Conservation (phyloP, 2,888 invertebrate genomes). For the Xanthostigma xanthostigma region DNA sequence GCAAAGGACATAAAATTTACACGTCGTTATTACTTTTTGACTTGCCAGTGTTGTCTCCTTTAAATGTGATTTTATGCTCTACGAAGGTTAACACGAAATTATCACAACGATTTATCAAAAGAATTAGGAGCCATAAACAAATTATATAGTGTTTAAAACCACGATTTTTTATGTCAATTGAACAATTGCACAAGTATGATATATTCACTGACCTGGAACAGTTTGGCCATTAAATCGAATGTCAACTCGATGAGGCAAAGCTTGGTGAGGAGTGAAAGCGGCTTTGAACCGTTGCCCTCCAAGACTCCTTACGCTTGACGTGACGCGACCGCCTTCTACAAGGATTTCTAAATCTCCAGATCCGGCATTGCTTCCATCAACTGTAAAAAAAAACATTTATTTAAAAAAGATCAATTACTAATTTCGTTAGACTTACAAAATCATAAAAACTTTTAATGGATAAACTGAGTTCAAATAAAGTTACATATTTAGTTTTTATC, state of each 20-base stretch:
- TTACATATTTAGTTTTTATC: not conserved
- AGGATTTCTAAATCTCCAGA: slow-evolving; percentile 92
- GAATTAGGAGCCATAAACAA: too few relatives aligned
- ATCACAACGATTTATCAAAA: too few relatives aligned
- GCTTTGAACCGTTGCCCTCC: slow-evolving; percentile 83
- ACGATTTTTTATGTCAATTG: too few relatives aligned
- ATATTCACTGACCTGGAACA: slow-evolving; percentile 60
- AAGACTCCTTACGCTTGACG: slow-evolving; percentile 81
- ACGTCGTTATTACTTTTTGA: too few relatives aligned
- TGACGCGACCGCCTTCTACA: slow-evolving; percentile 88
- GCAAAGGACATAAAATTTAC: too few relatives aligned
- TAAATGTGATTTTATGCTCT: too few relatives aligned
- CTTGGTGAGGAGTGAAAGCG: slow-evolving; percentile 82
- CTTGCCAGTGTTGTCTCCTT: too few relatives aligned
- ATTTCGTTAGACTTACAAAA: not conserved
- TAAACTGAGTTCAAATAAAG: not conserved
- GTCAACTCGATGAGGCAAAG: slow-evolving; percentile 73
- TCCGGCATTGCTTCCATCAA: slow-evolving; percentile 91
- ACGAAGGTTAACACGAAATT: too few relatives aligned
- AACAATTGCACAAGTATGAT: too few relatives aligned
- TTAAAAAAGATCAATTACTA: not conserved
- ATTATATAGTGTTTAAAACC: too few relatives aligned
- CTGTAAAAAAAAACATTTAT: slow-evolving; percentile 31
- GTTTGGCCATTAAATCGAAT: slow-evolving; percentile 90
- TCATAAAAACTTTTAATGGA: not conserved